Evolutionary conservation across 2,113 vertebrate species (phyloP).

Genomic region (Chlorodrepanis virens): DNA sequence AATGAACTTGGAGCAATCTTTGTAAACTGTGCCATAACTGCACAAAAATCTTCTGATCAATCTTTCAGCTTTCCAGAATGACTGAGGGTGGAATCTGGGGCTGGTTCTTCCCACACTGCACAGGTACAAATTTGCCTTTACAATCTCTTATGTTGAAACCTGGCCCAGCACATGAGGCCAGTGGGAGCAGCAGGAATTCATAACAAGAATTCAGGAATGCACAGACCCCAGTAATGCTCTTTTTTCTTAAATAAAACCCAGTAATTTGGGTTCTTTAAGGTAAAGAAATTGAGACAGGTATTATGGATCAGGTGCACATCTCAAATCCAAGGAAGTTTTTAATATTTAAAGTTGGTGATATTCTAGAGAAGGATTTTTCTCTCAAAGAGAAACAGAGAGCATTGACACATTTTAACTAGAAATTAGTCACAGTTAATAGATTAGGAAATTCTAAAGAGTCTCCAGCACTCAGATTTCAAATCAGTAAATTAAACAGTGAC

Average conservation of each 20-base stretch:
- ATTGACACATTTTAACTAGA: not conserved
- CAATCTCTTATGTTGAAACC: not conserved
- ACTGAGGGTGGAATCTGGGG: not conserved
- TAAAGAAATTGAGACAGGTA: not conserved
- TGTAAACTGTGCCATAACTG: not conserved
- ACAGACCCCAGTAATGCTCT: rapidly evolving
- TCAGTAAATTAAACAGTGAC: not conserved
- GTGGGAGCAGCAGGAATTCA: not conserved
- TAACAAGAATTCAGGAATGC: not conserved
- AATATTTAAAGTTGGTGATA: not conserved
- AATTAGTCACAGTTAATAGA: not conserved
- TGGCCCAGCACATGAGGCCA: not conserved
- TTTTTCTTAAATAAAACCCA: not conserved
- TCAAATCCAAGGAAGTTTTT: not conserved
- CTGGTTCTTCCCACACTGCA: not conserved
- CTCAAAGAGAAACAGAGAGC: not conserved
- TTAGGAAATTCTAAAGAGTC: not conserved
- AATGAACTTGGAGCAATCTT: not conserved
- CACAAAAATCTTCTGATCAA: not conserved
- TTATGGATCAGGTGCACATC: not conserved
- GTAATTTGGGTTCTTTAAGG: not conserved
- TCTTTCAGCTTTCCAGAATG: not conserved
- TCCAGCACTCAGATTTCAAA: not conserved
- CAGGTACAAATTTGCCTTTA: not conserved
- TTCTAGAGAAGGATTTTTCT: not conserved